phyloP scores from a whole-genome alignment of 2,797 vertebrate genomes.

The Notolepis coatsorum region DNA sequence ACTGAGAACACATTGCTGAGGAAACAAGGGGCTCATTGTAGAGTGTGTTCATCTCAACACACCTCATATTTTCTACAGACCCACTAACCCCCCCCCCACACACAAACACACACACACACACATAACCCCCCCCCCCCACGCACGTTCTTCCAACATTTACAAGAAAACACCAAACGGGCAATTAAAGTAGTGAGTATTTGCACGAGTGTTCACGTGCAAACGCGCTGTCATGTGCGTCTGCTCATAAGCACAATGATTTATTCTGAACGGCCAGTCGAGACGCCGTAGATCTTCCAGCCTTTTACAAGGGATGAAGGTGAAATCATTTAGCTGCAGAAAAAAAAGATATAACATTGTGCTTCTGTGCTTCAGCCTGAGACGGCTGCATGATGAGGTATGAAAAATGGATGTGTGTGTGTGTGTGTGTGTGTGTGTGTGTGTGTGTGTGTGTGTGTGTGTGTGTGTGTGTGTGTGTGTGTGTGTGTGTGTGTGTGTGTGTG shows the following conservation, averaged over 20 bases:
- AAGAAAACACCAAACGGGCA: slow-evolving; percentile 70
- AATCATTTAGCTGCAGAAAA: slow-evolving; percentile 45
- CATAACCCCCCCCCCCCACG: slow-evolving; percentile 51
- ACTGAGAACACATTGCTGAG: slow-evolving; percentile 75
- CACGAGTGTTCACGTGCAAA: slow-evolving; percentile 52
- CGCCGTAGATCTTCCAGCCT: too few relatives aligned
- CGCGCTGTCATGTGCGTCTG: slow-evolving; percentile 15
- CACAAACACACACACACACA: too few relatives aligned
- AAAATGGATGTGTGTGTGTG: slow-evolving; percentile 54
- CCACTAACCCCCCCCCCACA: slow-evolving; percentile 49
- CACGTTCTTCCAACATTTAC: slow-evolving; percentile 52
- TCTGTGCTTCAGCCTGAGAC: slow-evolving; percentile 52
- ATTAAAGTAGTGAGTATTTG: slow-evolving; percentile 64
- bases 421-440: not conserved
- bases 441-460: slow-evolving; percentile 1
- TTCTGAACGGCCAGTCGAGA: slow-evolving; percentile 20
- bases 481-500: too few relatives aligned
- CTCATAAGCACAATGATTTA: slow-evolving; percentile 15
- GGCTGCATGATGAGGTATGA: slow-evolving; percentile 55
- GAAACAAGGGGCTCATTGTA: slow-evolving; percentile 82
- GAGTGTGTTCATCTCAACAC: slow-evolving; percentile 72
- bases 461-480: not conserved
- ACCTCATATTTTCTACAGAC: slow-evolving; percentile 74
- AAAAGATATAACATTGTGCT: slow-evolving; percentile 60
- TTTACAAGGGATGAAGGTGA: slow-evolving; percentile 34